These are phyloP conservation scores for Masnerella sp. DNA, from an alignment of 2,888 invertebrate genomes.

Conservation along the genomic window DNA sequence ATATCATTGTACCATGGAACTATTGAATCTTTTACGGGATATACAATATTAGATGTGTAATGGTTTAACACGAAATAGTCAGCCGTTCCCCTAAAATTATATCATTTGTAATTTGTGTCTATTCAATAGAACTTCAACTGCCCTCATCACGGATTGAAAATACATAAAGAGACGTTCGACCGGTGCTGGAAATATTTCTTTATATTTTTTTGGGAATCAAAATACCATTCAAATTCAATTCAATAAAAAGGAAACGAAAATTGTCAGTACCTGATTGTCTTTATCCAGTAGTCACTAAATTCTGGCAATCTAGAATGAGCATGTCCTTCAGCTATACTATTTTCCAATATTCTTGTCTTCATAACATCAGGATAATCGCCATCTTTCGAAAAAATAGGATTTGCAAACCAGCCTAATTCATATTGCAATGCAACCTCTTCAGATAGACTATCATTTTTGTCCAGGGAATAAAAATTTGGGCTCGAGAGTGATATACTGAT, in stretches of 20 bases:
- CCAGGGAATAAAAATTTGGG: slow-evolving; percentile 39
- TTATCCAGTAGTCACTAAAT: slow-evolving; percentile 80
- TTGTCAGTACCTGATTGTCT: slow-evolving; percentile 36
- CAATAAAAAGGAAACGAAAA: too few relatives aligned
- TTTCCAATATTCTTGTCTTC: slow-evolving; percentile 75
- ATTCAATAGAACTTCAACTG: too few relatives aligned
- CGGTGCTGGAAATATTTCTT: neutral
- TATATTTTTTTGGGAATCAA: neutral
- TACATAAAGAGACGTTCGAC: too few relatives aligned
- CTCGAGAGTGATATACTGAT: slow-evolving; percentile 38
- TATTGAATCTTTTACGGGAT: slow-evolving; percentile 11
- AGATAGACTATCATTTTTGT: slow-evolving; percentile 35
- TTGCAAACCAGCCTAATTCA: slow-evolving; percentile 77
- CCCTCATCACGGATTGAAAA: too few relatives aligned
- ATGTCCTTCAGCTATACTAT: slow-evolving; percentile 77
- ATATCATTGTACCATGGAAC: slow-evolving; percentile 61
- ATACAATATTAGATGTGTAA: slow-evolving; percentile 81
- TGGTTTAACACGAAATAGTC: slow-evolving; percentile 88
- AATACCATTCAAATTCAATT: neutral
- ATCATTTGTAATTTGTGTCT: neutral
- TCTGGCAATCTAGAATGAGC: slow-evolving; percentile 77
- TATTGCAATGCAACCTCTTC: slow-evolving; percentile 69
- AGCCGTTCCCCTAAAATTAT: slow-evolving; percentile 78
- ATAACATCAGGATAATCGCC: slow-evolving; percentile 80
- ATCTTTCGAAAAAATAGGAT: slow-evolving; percentile 77